Evolutionary conservation across 2,797 vertebrate species (phyloP).

Genomic region (Mastacembelus armatus): DNA sequence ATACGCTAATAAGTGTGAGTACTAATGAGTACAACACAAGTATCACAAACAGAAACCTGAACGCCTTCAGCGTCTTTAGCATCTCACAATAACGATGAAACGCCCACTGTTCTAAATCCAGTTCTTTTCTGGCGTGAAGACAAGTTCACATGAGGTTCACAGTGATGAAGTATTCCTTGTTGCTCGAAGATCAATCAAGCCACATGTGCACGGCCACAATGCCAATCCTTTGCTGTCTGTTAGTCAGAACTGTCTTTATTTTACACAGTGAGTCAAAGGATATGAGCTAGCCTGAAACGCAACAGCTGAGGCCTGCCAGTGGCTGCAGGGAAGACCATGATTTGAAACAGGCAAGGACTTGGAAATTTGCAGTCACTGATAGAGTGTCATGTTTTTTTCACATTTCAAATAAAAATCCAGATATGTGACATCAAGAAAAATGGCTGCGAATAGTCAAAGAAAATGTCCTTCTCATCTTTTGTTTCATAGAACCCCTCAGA

Average conservation of each 20-base stretch:
- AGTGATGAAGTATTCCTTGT: slow-evolving; percentile 54
- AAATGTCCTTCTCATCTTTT: slow-evolving; percentile 19
- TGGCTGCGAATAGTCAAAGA: background rate
- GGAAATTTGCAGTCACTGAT: slow-evolving; percentile 23
- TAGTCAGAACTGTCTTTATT: slow-evolving; percentile 50
- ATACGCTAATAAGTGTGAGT: no score
- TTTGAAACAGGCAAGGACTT: slow-evolving; percentile 52
- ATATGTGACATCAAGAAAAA: slow-evolving; percentile 29
- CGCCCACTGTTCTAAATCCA: slow-evolving; percentile 51
- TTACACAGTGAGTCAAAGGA: slow-evolving; percentile 61
- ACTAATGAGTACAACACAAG: no score
- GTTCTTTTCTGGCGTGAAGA: slow-evolving; percentile 42
- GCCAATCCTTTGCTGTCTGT: slow-evolving; percentile 48
- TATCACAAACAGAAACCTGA: slow-evolving; percentile 50
- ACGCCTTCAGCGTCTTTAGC: slow-evolving; percentile 56
- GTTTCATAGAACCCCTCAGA: slow-evolving; percentile 8
- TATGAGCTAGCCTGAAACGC: slow-evolving; percentile 45
- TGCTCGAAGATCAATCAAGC: slow-evolving; percentile 54
- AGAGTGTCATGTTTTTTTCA: slow-evolving; percentile 1
- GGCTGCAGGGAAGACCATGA: slow-evolving; percentile 32
- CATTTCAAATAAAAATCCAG: slow-evolving; percentile 28
- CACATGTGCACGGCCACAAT: slow-evolving; percentile 29
- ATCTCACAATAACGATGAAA: slow-evolving; percentile 54
- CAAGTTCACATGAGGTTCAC: slow-evolving; percentile 69
- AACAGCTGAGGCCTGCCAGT: slow-evolving; percentile 45